A percentile compares a stretch with the other conserved stretches of the same genome.
Conservation (phyloP, 1,140 invertebrate genomes). For the Zelostemma sp. region DNA sequence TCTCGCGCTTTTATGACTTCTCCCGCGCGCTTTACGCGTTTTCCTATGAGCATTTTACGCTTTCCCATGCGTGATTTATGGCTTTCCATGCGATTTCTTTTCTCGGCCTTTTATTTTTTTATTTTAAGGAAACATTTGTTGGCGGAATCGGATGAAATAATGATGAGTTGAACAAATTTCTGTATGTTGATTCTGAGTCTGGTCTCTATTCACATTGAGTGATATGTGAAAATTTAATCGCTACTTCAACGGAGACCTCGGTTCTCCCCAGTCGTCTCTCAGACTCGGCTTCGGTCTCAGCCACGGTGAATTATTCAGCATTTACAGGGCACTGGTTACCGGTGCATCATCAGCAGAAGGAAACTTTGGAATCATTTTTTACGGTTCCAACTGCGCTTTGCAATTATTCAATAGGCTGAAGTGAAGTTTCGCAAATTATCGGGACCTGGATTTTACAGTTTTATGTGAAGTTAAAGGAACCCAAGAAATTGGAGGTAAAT, state of each 20-base stretch:
- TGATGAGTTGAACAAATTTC: slow-evolving; percentile 32
- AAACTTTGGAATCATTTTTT: no score
- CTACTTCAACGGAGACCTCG: slow-evolving; percentile 63
- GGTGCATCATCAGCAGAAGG: no score
- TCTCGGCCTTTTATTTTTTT: background rate
- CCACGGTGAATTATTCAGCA: slow-evolving; percentile 69
- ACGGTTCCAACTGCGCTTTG: no score
- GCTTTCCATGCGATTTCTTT: background rate
- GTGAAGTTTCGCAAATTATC: no score
- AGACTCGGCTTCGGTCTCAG: slow-evolving; percentile 59
- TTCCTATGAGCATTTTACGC: no score
- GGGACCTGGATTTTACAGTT: no score
- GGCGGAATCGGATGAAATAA: slow-evolving; percentile 18
- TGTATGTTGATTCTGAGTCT: slow-evolving; percentile 45
- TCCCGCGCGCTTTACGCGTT: background rate
- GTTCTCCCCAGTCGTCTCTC: slow-evolving; percentile 53
- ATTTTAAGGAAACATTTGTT: slow-evolving; percentile 7
- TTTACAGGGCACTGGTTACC: no score
- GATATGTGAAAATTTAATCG: slow-evolving; percentile 68
- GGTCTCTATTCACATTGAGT: slow-evolving; percentile 61
- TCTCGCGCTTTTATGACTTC: background rate
- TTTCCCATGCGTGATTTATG: background rate
- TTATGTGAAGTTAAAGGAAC: no score
- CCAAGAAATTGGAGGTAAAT: no score
- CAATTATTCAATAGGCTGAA: no score